Percentiles rank a stretch among this genome's conserved stretches.
phyloP scores from a whole-genome alignment of 2,113 vertebrate genomes.

The Catagonus wagneri region DNA sequence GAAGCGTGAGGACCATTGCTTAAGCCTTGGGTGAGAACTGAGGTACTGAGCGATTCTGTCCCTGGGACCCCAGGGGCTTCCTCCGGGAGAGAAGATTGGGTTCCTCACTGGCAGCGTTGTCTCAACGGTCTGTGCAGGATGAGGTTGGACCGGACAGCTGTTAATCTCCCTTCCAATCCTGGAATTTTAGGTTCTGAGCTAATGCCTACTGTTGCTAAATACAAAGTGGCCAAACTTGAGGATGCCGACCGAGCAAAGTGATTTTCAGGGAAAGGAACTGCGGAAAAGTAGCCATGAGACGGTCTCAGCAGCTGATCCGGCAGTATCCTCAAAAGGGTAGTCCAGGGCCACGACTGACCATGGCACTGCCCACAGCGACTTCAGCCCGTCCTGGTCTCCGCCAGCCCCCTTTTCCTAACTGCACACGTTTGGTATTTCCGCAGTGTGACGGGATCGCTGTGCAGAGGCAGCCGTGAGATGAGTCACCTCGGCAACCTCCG shows the following conservation, averaged over 20 bases:
- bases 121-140: neutral
- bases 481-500: neutral
- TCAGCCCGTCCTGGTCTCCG: neutral
- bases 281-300: neutral
- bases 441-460: neutral
- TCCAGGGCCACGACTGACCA: neutral
- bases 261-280: neutral
- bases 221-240: neutral
- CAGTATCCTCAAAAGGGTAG: neutral
- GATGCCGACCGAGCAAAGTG: neutral
- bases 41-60: neutral
- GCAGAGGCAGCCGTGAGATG: neutral
- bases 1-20: neutral
- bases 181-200: neutral
- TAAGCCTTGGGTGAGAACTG: neutral
- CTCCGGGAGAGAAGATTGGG: neutral
- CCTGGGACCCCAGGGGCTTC: neutral
- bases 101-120: neutral
- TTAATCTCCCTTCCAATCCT: neutral
- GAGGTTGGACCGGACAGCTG: neutral
- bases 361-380: neutral
- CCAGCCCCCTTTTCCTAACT: neutral
- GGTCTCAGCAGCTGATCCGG: neutral
- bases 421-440: neutral
- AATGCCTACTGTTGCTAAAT: neutral